These are phyloP conservation scores for Melanocharis versteri DNA, from an alignment of 2,113 vertebrate genomes.

Conservation along the genomic window DNA sequence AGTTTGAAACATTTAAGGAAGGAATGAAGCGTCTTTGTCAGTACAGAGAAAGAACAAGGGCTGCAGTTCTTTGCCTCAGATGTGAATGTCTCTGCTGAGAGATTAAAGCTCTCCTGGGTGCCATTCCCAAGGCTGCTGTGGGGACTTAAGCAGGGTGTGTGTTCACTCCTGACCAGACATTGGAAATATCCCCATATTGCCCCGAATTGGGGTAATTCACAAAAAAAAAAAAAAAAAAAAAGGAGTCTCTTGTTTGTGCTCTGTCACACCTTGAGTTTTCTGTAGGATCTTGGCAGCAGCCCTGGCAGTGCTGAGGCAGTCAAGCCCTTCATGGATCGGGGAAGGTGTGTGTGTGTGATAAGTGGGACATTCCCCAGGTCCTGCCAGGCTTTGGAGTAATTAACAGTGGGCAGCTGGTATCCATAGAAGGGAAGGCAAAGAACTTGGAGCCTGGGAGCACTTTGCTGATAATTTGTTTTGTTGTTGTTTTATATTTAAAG, in stretches of 20 bases:
- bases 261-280: background rate
- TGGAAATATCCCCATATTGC: background rate
- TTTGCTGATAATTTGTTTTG: background rate
- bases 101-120: background rate
- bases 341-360: background rate
- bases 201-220: background rate
- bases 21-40: background rate
- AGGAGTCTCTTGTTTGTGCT: background rate
- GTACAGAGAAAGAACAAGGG: background rate
- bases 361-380: background rate
- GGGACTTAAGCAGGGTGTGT: background rate
- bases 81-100: background rate
- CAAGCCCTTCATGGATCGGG: background rate
- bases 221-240: background rate
- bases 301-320: rapidly evolving
- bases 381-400: background rate
- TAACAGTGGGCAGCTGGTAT: rapidly evolving
- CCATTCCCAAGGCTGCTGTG: background rate
- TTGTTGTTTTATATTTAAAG: background rate
- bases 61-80: background rate
- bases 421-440: background rate
- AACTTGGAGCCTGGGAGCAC: background rate
- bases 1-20: background rate
- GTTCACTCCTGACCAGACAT: background rate
- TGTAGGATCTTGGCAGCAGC: background rate